Conservation (phyloP, 2,888 invertebrate genomes). For the Merodon equestris region DNA sequence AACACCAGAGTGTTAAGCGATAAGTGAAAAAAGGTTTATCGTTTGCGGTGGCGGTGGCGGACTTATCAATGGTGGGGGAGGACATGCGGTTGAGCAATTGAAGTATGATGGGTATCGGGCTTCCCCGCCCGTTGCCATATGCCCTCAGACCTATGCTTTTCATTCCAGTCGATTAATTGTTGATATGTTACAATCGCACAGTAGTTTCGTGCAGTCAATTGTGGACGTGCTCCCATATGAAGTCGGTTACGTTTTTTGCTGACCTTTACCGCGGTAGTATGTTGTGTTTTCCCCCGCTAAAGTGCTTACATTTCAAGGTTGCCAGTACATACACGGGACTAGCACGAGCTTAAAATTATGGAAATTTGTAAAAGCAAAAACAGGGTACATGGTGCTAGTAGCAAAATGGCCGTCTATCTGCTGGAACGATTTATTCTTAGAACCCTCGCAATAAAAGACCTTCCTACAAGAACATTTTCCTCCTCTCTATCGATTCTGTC, state of each 20-base stretch:
- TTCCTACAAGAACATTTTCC: slow-evolving; percentile 18
- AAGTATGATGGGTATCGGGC: slow-evolving; percentile 18
- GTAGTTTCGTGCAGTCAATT: slow-evolving; percentile 41
- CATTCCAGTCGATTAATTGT: slow-evolving; percentile 62
- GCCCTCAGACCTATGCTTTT: slow-evolving; percentile 26
- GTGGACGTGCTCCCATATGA: slow-evolving; percentile 26
- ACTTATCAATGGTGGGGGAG: slow-evolving; percentile 49
- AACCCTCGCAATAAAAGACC: no score
- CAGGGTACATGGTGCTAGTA: no score
- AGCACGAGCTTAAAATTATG: no score
- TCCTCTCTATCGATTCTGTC: not conserved
- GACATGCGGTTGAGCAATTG: slow-evolving; percentile 8
- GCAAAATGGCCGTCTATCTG: no score
- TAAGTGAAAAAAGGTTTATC: slow-evolving; percentile 66
- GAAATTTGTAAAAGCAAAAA: no score
- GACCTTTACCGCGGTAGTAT: slow-evolving; percentile 3
- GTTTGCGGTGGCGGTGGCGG: slow-evolving; percentile 47
- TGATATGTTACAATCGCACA: slow-evolving; percentile 46
- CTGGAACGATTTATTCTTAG: slow-evolving; percentile 19
- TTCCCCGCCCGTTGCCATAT: slow-evolving; percentile 21
- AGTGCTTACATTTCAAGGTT: no score
- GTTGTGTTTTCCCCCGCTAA: slow-evolving; percentile 2
- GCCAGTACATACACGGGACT: no score
- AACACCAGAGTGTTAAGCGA: slow-evolving; percentile 55
- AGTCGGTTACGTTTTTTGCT: slow-evolving; percentile 12